phyloP scores from a whole-genome alignment of 2,797 vertebrate species.

The Balearica regulorum region DNA sequence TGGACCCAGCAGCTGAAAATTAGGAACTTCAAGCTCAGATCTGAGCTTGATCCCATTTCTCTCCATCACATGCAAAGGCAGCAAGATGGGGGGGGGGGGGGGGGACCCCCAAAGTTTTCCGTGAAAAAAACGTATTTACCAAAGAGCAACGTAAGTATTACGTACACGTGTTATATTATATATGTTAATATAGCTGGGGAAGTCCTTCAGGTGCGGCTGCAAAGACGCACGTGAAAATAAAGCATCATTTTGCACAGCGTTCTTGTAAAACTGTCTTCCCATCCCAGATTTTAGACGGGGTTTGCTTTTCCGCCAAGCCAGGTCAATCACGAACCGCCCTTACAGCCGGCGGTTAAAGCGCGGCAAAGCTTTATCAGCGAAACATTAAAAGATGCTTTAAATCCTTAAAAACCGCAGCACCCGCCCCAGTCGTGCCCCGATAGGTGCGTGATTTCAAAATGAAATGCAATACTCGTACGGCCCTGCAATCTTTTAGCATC shows the following conservation, averaged over 20 bases:
- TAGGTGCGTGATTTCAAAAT: not conserved
- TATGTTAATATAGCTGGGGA: no score
- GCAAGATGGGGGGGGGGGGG: not conserved
- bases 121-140: not conserved
- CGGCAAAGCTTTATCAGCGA: not conserved
- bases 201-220: not conserved
- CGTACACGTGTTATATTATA: not conserved
- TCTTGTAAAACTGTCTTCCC: not conserved
- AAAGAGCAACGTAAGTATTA: not conserved
- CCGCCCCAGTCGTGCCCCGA: no score
- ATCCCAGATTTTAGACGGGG: not conserved
- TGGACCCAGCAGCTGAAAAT: no score
- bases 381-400: not conserved
- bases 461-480: rapidly evolving
- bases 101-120: not conserved
- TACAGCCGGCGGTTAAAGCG: not conserved
- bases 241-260: not conserved
- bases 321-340: not conserved
- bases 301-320: not conserved
- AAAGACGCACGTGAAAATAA: not conserved
- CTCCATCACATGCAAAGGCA: rapidly evolving
- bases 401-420: not conserved
- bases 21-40: no score
- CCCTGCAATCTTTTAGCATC: not conserved
- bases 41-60: no score